Base-by-base conservation (phyloP, 2,113 vertebrate genomes). In the Entelurus aequoreus region DNA sequence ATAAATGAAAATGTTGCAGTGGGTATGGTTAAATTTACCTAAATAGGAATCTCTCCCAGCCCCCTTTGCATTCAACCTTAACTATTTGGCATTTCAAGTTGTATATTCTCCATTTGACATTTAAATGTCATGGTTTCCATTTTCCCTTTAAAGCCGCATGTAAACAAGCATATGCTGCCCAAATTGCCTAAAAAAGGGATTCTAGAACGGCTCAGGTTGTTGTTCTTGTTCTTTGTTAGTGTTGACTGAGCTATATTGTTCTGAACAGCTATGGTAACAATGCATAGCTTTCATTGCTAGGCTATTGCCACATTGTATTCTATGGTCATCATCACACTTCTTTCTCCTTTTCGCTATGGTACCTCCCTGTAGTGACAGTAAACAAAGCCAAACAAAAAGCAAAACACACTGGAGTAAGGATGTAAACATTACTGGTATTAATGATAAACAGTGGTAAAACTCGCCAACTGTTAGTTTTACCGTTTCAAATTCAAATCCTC, bases 81-180 rank as follows among this genome's bases (percentile, higher is more conserved):
- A 53, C 21, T 53, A 35, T 53, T 53, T 53, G 51, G 51, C 51
- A 53, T 53, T 53, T 53, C 21, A 53, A 53, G 28, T 53, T 35
- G 21, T 51, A 28, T 53, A 11, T 19, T 53, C 12, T 53, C 28
- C 51, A 53, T 53, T 53, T 53, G 51, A 35, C 51, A 53, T 53
- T 35, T 53, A 53, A 53, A 53, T 53, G 51, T 21, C 51, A 53
- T 53, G 10, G 21, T 53, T 53, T 53, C 51, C 21, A 53, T 53
- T 53, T 53, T 53, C 51, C 11, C 51, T 53, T 13, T 46, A 46
- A 28, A 53, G 51, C 21, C 5, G 6, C 51, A 12, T 35, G 51
- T 53, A 21, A 13, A 46, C 19, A 4, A 53, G 1, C 21, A 53
- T 21, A 36, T 35, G 21, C 51, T 35, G 21, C 21, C 28, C 51